These are phyloP conservation scores for Papilio polytes DNA, from an alignment of 1,140 invertebrate genomes.

Conservation along the genomic window DNA sequence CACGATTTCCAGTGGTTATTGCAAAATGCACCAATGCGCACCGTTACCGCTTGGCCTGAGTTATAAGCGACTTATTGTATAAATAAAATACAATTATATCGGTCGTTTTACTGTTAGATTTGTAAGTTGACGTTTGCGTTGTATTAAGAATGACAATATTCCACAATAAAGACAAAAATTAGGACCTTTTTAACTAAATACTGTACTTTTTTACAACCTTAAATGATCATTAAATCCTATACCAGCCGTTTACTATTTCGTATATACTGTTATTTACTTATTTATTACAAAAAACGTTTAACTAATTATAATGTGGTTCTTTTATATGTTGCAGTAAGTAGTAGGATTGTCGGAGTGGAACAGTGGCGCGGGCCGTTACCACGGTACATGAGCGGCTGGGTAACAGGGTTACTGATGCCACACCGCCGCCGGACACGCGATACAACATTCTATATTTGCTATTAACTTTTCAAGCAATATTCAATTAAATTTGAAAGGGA, in stretches of 20 bases:
- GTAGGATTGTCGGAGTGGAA: conserved; percentile 46
- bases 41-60: conserved; percentile 48
- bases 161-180: too few species aligned
- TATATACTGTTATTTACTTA: too few species aligned
- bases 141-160: too few species aligned
- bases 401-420: conserved; percentile 53
- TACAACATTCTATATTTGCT: conserved; percentile 20
- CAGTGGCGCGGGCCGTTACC: conserved; percentile 66
- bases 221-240: too few species aligned
- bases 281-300: too few species aligned
- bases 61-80: conserved; percentile 13
- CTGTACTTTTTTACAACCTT: too few species aligned
- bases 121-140: too few species aligned
- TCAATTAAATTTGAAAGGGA: too few species aligned
- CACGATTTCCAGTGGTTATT: conserved; percentile 52
- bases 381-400: conserved; percentile 49
- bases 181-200: too few species aligned
- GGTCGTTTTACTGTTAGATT: too few species aligned
- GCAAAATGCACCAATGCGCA: conserved; percentile 46
- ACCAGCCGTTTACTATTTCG: too few species aligned
- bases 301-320: neutral
- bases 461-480: neutral
- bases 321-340: neutral
- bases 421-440: conserved; percentile 38
- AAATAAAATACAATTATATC: too few species aligned